A percentile compares a stretch with the other conserved stretches of the same genome.
Conservation (phyloP, 2,113 vertebrate genomes). For the Muscicapa adusta region DNA sequence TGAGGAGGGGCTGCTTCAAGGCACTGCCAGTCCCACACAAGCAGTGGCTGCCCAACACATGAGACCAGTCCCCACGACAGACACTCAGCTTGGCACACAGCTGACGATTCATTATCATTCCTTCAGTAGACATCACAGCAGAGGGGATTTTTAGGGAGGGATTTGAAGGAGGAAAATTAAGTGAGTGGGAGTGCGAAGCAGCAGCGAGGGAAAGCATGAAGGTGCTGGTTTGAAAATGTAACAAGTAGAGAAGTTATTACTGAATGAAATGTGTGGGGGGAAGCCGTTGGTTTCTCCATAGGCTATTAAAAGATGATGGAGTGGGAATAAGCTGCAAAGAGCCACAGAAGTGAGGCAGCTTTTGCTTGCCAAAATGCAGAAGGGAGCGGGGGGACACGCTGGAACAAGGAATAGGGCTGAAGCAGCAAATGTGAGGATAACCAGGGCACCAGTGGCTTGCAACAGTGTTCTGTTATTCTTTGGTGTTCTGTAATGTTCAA, state of each 20-base stretch:
- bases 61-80: slow-evolving; percentile 8
- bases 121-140: slow-evolving; percentile 52
- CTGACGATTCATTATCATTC: slow-evolving; percentile 53
- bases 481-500: not conserved
- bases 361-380: slow-evolving; percentile 10
- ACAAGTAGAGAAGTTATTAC: slow-evolving; percentile 56
- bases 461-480: not conserved
- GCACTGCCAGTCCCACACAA: not conserved
- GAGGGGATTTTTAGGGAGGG: slow-evolving; percentile 54
- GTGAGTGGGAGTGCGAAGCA: slow-evolving; percentile 63
- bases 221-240: slow-evolving; percentile 61
- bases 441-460: not conserved
- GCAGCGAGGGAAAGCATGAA: slow-evolving; percentile 58
- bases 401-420: not conserved
- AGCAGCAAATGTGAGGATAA: not conserved
- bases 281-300: slow-evolving; percentile 12
- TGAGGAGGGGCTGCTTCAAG: not conserved
- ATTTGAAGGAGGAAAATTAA: slow-evolving; percentile 61
- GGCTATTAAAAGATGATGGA: slow-evolving; percentile 53
- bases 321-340: slow-evolving; percentile 57
- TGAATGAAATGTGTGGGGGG: slow-evolving; percentile 63
- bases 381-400: not conserved
- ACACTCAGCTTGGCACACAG: slow-evolving; percentile 23
- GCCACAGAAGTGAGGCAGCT: slow-evolving; percentile 30
- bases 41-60: not conserved